Evolutionary conservation across 2,113 vertebrate genomes (phyloP).

Genomic region (Actenoides lindsayi): DNA sequence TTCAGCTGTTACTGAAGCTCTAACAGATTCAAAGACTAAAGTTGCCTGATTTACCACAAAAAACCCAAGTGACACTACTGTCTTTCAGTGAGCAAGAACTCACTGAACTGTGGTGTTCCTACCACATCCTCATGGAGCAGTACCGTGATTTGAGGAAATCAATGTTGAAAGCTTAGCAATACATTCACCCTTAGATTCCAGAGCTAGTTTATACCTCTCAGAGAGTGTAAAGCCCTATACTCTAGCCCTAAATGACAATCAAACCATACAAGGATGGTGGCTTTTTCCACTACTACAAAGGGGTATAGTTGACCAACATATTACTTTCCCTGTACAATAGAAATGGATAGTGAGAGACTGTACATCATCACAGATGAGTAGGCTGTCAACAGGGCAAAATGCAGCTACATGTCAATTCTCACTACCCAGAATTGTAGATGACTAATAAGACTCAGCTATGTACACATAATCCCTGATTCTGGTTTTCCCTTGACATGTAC

Average conservation of each 20-base stretch:
- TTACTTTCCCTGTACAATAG: background rate
- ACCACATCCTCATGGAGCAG: background rate
- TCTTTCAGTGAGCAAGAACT: background rate
- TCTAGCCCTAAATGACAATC: background rate
- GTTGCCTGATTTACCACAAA: background rate
- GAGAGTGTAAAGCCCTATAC: background rate
- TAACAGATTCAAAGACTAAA: background rate
- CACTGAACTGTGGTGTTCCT: background rate
- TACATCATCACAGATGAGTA: fast-evolving
- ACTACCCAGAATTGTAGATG: background rate
- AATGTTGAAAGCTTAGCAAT: background rate
- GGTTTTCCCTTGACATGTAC: fast-evolving
- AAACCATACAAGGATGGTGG: background rate
- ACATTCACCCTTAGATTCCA: background rate
- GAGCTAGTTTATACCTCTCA: background rate
- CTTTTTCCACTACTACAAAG: background rate
- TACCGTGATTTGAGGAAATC: background rate
- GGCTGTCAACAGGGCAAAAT: background rate
- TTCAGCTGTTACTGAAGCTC: background rate
- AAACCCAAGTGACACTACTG: background rate
- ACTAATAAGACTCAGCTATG: background rate
- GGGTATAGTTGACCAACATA: background rate
- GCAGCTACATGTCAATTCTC: background rate
- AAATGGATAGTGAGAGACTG: background rate
- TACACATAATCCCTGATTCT: background rate